Evolutionary conservation across 1,140 invertebrate genomes (phyloP).

Genomic region (Drosophila albomicans): DNA sequence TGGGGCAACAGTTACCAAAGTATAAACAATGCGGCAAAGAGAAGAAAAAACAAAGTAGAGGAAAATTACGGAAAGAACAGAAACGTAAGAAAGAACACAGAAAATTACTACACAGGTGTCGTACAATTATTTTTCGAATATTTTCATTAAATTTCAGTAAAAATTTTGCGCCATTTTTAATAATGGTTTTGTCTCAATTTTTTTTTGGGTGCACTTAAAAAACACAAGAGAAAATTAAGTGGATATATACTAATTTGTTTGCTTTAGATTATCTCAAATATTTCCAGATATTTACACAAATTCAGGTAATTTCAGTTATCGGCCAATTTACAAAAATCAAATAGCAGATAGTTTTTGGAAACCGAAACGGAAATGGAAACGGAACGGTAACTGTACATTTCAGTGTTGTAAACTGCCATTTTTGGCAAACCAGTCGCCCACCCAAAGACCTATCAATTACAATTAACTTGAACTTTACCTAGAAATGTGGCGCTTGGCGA

Average conservation of each 20-base stretch:
- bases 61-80: constrained; percentile 59
- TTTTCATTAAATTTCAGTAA: neutral
- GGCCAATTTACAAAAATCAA: constrained; percentile 34
- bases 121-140: constrained; percentile 9
- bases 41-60: constrained; percentile 62
- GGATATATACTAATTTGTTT: constrained; percentile 12
- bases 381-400: constrained; percentile 39
- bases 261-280: constrained; percentile 14
- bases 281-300: constrained; percentile 38
- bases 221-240: constrained; percentile 41
- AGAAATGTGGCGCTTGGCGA: constrained; percentile 96
- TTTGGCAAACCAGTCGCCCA: neutral
- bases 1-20: constrained; percentile 72
- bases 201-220: constrained; percentile 37
- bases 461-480: constrained; percentile 86
- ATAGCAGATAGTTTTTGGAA: constrained; percentile 16
- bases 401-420: constrained; percentile 26
- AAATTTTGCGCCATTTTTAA: constrained; percentile 11
- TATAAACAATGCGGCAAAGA: constrained; percentile 69
- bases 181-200: constrained; percentile 20
- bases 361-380: constrained; percentile 31
- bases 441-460: constrained; percentile 8
- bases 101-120: constrained; percentile 32
- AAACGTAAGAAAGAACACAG: constrained; percentile 52
- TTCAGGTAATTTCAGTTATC: neutral